Conservation (phyloP, 2,888 invertebrate genomes). For the Troilus luridus region DNA sequence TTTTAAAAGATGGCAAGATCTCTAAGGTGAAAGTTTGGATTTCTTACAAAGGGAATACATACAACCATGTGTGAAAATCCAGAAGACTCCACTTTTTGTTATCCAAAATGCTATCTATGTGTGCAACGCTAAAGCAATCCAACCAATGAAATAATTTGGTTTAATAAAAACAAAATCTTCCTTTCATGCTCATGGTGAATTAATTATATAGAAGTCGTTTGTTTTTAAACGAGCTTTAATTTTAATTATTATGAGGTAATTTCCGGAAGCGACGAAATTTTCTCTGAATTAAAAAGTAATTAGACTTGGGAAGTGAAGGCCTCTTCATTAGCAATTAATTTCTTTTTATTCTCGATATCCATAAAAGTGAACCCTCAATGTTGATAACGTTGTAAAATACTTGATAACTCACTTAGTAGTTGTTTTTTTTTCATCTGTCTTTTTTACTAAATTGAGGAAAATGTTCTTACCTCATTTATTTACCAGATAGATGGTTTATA, state of each 20-base stretch:
- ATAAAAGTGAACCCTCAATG: background rate
- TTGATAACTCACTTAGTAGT: background rate
- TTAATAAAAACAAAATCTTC: background rate
- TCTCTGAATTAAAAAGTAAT: slow-evolving; percentile 30
- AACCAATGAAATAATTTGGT: no score
- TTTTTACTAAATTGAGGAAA: background rate
- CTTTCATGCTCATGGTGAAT: background rate
- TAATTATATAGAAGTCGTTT: background rate
- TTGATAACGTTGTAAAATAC: background rate
- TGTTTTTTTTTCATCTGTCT: background rate
- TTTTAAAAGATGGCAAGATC: no score
- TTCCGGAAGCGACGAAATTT: slow-evolving; percentile 5
- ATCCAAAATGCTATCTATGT: no score
- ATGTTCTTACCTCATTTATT: background rate
- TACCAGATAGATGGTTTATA: background rate
- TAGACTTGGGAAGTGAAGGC: slow-evolving; percentile 6
- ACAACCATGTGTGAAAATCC: no score
- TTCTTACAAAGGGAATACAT: no score
- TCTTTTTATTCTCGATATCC: background rate
- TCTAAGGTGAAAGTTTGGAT: no score
- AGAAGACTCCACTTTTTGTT: no score
- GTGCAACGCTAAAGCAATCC: no score
- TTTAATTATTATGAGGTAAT: slow-evolving; percentile 2
- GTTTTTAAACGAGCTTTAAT: background rate
- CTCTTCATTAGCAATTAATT: slow-evolving; percentile 38